Evolutionary conservation across 2,113 vertebrate genomes (phyloP), one percentile per base, ranked within the genome.

Genomic region (Pterocles orientalis): DNA sequence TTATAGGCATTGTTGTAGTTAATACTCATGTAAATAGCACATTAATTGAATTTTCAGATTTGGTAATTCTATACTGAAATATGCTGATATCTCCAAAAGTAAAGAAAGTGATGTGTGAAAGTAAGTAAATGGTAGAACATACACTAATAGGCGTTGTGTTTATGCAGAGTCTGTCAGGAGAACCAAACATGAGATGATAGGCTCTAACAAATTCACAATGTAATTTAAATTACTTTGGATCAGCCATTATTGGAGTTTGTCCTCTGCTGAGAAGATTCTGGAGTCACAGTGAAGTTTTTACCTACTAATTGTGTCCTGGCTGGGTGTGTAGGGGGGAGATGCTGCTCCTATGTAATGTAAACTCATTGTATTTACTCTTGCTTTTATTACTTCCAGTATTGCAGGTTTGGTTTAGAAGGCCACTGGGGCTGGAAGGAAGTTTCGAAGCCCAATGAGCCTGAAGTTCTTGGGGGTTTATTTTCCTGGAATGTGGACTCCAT

Each of bases 1-100:
- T 95, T 97, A 91, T 76, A 86, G 86, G 43, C 48, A 80, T 97
- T 96, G 65, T 78, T 94, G 62, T 91, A 92, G 91, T 81, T 95
- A 92, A 95, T 90, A 88, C 66, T 86, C 86, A 93, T 86, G 86
- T 95, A 96, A 94, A 91, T 84, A 95, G 82, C 68, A 89, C 62
- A 88, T 88, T 92, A 94, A 94, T 96, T 90, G 91, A 93, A 68
- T 97, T 95, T 97, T 86, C 50, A 19, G 51, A 25, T 90, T 73
- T 80, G 81, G 45, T 91, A 93, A 87, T 83, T 82, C 34, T 70
- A 77, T 73, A 71, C 31, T 89, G 90, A 90, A 93, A 92, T 86
- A 88, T 51, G 77, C 61, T 95, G 81, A 76, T 94, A 78, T 83
- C 61, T 54, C 83, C 72, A 88, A 90, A 93, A 94, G 54, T 77